Percentiles rank a stretch among this genome's conserved stretches.
phyloP scores from a whole-genome alignment of 2,113 vertebrate genomes.

The Clupea harengus region DNA sequence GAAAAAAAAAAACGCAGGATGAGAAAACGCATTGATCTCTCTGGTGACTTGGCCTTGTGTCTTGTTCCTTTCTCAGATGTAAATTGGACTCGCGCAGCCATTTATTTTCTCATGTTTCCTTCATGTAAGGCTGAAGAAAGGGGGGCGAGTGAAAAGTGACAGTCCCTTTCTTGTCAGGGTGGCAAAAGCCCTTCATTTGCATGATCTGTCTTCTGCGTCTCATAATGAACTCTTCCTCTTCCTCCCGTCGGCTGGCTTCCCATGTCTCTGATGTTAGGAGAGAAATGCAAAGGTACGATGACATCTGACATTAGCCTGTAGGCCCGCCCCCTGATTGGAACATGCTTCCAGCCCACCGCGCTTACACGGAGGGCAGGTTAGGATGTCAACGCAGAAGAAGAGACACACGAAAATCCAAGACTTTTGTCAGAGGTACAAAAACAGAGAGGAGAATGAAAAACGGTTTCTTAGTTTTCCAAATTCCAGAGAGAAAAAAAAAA shows the following conservation, averaged over 20 bases:
- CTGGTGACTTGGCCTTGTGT: slow-evolving; percentile 37
- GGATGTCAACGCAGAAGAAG: not conserved
- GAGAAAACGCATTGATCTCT: slow-evolving; percentile 16
- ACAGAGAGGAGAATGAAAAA: slow-evolving; percentile 46
- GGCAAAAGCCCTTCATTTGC: slow-evolving; percentile 57
- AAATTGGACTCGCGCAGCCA: slow-evolving; percentile 56
- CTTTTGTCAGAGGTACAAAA: slow-evolving; percentile 22
- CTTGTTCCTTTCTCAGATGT: slow-evolving; percentile 65
- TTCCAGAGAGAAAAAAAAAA: too few species aligned
- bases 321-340: not conserved
- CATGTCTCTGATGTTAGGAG: not conserved
- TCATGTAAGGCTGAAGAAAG: slow-evolving; percentile 44
- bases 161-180: slow-evolving; percentile 51
- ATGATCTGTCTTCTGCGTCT: slow-evolving; percentile 32
- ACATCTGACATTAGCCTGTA: not conserved
- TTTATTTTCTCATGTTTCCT: slow-evolving; percentile 42
- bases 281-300: not conserved
- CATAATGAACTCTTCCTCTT: not conserved
- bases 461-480: too few species aligned
- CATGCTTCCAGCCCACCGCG: not conserved
- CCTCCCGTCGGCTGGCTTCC: not conserved
- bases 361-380: not conserved
- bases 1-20: slow-evolving; percentile 51
- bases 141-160: not conserved
- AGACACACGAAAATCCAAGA: not conserved